Base-by-base conservation (phyloP, 2,113 vertebrate species). In the Perca fluviatilis region DNA sequence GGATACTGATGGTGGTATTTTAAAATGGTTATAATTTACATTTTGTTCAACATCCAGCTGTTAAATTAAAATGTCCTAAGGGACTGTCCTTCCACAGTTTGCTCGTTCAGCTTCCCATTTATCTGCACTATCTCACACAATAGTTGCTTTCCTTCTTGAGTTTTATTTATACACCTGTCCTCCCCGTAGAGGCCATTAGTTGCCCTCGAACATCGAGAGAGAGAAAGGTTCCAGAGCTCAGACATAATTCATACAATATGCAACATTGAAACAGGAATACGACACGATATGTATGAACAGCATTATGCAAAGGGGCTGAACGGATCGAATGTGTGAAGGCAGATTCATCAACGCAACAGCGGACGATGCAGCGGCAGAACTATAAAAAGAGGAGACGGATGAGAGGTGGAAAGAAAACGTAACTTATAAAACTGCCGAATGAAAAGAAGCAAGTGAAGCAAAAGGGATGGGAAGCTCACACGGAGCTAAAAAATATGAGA, bases 271-370 rank as follows among this genome's bases (percentile, higher is more conserved):
- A 27, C 61, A 49, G 51, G 19, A 69, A 65, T 23, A 19, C 4
- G 46, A 21, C 7, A 27, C 49, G 2, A 33, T 56, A 60, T 16
- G 54, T 15, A 76, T 40, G 25, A 19, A 21, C 19, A 10, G 19
- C 47, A 14, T 63, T 61, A 18, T 23, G 25, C 4, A 33, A 70
- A 47, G 80, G 56, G 30, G 47, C n/a, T 15, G 53, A 57, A 67
- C 16, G 3, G 57, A 77, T 77, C 0, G 11, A 53, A 66, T 19
- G 15, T 46, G 50, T 11, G 68, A 47, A 1, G 46, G 33, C 23
- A 74, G 27, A 66, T 85, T 61, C 50, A 76, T 75, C 64, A 61
- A 66, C 58, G 53, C 30, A 23, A 27, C 13, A 69, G 14, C 10
- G 51, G 47, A 71, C n/a, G 49, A 64, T 43, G 33, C 70, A 25